Conservation (phyloP, 2,888 invertebrate genomes). For the Boloria euphrosyne region DNA sequence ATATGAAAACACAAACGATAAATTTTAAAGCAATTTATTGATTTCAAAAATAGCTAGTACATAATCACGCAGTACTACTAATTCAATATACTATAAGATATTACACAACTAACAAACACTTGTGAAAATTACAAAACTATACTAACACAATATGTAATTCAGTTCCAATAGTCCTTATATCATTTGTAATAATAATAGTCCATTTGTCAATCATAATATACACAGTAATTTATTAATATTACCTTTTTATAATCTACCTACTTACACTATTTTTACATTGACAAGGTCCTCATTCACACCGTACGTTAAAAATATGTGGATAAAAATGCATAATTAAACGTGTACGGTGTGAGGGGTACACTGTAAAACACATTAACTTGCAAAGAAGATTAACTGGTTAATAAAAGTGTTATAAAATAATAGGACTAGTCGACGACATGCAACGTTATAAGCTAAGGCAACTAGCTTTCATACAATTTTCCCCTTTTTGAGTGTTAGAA, state of each 20-base stretch:
- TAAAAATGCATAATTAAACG: conserved; percentile 24
- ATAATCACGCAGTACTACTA: conserved; percentile 75
- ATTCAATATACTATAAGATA: conserved; percentile 75
- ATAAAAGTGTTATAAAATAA: conserved; percentile 17
- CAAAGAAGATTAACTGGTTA: conserved; percentile 5
- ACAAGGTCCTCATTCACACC: conserved; percentile 21
- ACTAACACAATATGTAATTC: conserved; percentile 52
- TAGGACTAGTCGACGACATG: conserved; percentile 47
- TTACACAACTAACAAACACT: conserved; percentile 64
- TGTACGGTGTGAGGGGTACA: conserved; percentile 22
- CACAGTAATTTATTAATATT: conserved; percentile 60
- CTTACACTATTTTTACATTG: conserved; percentile 65
- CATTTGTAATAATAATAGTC: background rate
- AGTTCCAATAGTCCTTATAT: conserved; percentile 64
- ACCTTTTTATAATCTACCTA: conserved; percentile 58
- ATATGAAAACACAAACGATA: conserved; percentile 39
- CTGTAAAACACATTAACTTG: conserved; percentile 8
- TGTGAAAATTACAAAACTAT: conserved; percentile 52
- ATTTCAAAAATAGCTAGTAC: conserved; percentile 79
- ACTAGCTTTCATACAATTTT: background rate
- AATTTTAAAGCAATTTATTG: conserved; percentile 77
- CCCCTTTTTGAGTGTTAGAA: too few species aligned
- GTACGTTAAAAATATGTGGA: conserved; percentile 13
- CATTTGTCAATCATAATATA: conserved; percentile 52
- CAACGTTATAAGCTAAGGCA: background rate